Percentiles rank a stretch among this genome's conserved stretches.
These are phyloP conservation scores for Crepidodera aurea DNA, from an alignment of 2,888 invertebrate genomes.

Conservation along the genomic window DNA sequence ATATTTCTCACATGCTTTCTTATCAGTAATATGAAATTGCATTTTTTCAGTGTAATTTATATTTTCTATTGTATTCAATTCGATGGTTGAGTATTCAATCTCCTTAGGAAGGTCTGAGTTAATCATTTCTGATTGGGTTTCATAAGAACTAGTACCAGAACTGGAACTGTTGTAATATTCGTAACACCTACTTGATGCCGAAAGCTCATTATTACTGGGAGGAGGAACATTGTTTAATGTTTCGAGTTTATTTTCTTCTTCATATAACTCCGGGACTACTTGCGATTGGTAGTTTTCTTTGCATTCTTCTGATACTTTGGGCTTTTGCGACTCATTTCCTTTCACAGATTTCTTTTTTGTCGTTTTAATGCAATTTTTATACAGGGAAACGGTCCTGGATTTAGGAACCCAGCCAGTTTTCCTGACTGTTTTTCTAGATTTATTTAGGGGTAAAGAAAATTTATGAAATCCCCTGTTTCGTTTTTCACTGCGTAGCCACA, in stretches of 20 bases:
- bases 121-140: slow-evolving; percentile 38
- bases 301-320: slow-evolving; percentile 51
- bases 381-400: slow-evolving; percentile 44
- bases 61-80: slow-evolving; percentile 45
- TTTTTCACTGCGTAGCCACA: slow-evolving; percentile 76
- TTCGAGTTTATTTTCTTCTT: slow-evolving; percentile 37
- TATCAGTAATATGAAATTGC: slow-evolving; percentile 52
- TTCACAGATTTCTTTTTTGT: slow-evolving; percentile 40
- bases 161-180: slow-evolving; percentile 42
- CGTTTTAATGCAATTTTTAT: slow-evolving; percentile 43
- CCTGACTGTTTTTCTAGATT: slow-evolving; percentile 45
- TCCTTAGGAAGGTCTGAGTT: slow-evolving; percentile 47
- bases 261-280: slow-evolving; percentile 57
- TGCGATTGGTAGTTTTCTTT: slow-evolving; percentile 59
- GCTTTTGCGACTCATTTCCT: slow-evolving; percentile 22
- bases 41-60: slow-evolving; percentile 48
- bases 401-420: slow-evolving; percentile 52
- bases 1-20: slow-evolving; percentile 53
- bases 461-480: slow-evolving; percentile 66
- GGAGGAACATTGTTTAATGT: slow-evolving; percentile 34
- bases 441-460: slow-evolving; percentile 52
- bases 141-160: slow-evolving; percentile 46
- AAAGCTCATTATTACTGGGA: slow-evolving; percentile 28
- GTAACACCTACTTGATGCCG: slow-evolving; percentile 45
- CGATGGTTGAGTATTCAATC: slow-evolving; percentile 58